phyloP scores from a whole-genome alignment of 2,888 invertebrate species.

The Lucinisca nassula region DNA sequence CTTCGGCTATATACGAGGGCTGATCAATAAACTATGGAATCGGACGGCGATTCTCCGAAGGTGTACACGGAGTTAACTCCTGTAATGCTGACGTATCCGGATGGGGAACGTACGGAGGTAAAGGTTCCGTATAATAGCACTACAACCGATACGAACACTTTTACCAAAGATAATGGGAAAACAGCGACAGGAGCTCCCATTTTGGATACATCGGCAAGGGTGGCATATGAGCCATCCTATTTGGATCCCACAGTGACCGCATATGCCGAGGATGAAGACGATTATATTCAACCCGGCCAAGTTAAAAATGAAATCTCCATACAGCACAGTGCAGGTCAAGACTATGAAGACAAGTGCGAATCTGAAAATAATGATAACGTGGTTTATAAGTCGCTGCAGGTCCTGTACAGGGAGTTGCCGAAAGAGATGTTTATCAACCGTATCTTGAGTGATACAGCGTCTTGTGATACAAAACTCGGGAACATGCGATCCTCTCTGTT shows the following conservation, averaged over 20 bases:
- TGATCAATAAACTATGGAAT: background rate
- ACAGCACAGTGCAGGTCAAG: background rate
- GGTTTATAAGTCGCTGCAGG: background rate
- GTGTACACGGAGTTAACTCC: background rate
- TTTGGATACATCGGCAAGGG: too few relatives aligned
- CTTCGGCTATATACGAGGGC: background rate
- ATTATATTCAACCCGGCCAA: too few relatives aligned
- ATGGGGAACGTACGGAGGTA: background rate
- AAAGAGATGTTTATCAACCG: too few relatives aligned
- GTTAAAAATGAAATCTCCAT: too few relatives aligned
- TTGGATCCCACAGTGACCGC: too few relatives aligned
- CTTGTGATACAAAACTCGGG: too few relatives aligned
- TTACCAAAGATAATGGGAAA: too few relatives aligned
- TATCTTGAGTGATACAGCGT: too few relatives aligned
- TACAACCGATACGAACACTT: background rate
- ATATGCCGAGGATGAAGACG: too few relatives aligned
- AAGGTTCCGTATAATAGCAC: background rate
- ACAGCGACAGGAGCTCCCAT: too few relatives aligned
- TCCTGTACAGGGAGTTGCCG: background rate
- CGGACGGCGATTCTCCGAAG: background rate
- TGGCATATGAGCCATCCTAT: too few relatives aligned
- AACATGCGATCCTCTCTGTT: too few relatives aligned
- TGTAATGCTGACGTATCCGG: background rate
- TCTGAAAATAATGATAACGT: background rate
- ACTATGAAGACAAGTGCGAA: background rate